Percentiles rank a stretch among this genome's conserved stretches.
phyloP scores from a whole-genome alignment of 2,797 vertebrate genomes.

The Crocodylus rhombifer region DNA sequence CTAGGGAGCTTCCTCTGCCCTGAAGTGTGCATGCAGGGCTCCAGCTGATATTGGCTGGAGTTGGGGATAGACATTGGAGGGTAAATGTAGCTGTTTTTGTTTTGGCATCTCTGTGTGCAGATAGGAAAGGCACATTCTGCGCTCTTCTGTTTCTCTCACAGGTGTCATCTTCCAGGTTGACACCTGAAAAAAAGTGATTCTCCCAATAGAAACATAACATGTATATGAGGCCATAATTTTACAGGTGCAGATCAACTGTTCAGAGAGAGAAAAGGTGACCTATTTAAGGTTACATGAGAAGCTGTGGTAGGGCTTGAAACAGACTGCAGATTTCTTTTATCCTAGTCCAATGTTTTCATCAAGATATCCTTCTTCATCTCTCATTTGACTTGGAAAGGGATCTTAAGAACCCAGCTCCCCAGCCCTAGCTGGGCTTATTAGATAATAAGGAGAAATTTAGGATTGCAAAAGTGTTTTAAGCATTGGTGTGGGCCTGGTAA shows the following conservation, averaged over 20 bases:
- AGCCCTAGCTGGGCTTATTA: background rate
- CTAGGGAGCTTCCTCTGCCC: background rate
- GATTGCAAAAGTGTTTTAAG: accelerated
- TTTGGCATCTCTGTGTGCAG: background rate
- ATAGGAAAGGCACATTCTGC: background rate
- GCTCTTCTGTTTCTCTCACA: background rate
- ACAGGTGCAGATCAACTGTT: background rate
- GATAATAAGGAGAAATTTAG: background rate
- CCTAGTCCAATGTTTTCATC: accelerated
- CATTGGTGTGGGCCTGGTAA: background rate
- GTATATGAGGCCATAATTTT: background rate
- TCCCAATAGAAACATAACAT: no score
- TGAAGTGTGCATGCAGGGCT: background rate
- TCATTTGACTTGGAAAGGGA: background rate
- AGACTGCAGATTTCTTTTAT: background rate
- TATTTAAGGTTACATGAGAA: background rate
- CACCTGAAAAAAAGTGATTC: no score
- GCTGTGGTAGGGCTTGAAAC: background rate
- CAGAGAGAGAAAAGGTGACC: background rate
- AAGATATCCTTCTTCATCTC: background rate
- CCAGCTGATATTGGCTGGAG: background rate
- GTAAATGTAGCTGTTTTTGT: background rate
- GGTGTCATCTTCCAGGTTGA: no score
- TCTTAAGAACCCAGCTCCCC: background rate
- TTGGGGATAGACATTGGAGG: background rate